A percentile compares a stretch with the other conserved stretches of the same genome.
Evolutionary conservation across 2,113 vertebrate species (phyloP).

Genomic region (Myxocyprinus asiaticus): DNA sequence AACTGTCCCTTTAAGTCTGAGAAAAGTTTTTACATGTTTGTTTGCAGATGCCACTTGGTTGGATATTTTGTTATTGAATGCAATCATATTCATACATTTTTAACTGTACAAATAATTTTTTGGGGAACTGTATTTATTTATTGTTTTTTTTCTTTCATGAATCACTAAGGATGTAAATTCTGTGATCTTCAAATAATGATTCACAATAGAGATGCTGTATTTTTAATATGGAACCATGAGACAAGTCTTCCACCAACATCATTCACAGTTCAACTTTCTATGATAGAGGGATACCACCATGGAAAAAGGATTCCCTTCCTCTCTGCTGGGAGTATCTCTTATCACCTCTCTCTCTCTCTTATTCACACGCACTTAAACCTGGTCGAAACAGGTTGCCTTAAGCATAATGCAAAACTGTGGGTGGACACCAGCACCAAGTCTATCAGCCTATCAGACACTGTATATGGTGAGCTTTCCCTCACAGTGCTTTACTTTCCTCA

Average conservation of each 20-base stretch:
- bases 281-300: conserved; percentile 17
- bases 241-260: conserved; percentile 7
- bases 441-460: conserved; percentile 58
- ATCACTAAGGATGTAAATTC: no score
- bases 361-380: conserved; percentile 3
- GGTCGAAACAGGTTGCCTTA: conserved; percentile 53
- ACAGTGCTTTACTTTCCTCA: neutral
- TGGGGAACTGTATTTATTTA: no score
- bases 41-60: no score
- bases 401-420: conserved; percentile 60
- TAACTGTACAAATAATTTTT: no score
- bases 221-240: neutral
- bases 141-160: no score
- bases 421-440: conserved; percentile 59
- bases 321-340: conserved; percentile 3
- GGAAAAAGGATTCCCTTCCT: conserved; percentile 25
- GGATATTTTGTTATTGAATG: no score
- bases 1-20: no score
- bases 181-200: no score
- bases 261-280: neutral
- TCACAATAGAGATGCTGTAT: neutral
- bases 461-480: conserved; percentile 53
- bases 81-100: no score
- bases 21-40: no score
- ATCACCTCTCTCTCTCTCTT: neutral